A percentile compares a stretch with the other conserved stretches of the same genome.
Conservation (phyloP, 2,888 invertebrate genomes). For the Euplexia lucipara region DNA sequence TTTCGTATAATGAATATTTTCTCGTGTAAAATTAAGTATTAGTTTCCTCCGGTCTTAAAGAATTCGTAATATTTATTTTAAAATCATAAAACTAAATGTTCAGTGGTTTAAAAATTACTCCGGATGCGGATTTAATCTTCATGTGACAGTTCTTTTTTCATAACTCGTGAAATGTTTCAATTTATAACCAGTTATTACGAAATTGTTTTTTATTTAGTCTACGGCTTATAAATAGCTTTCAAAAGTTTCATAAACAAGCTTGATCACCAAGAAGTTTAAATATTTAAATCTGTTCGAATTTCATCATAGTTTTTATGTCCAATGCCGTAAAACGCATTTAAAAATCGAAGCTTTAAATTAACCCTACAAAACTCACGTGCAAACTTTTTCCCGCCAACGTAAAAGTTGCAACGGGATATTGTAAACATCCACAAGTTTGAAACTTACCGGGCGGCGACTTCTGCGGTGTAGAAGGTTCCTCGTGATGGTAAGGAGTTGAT, state of each 20-base stretch:
- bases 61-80: background rate
- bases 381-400: constrained; percentile 73
- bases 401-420: constrained; percentile 61
- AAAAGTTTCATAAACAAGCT: constrained; percentile 48
- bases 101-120: background rate
- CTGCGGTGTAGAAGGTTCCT: constrained; percentile 77
- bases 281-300: constrained; percentile 10
- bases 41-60: background rate
- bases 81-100: constrained; percentile 19
- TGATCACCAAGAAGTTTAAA: constrained; percentile 16
- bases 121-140: constrained; percentile 22
- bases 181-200: constrained; percentile 49
- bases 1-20: background rate
- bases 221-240: constrained; percentile 42
- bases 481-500: constrained; percentile 68
- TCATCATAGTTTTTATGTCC: constrained; percentile 10
- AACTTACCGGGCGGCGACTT: constrained; percentile 82
- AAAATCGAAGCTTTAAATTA: constrained; percentile 20
- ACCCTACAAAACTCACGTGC: constrained; percentile 24
- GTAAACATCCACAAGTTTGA: constrained; percentile 50
- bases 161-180: constrained; percentile 26
- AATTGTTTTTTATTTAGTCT: constrained; percentile 53
- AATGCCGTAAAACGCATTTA: constrained; percentile 16
- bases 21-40: background rate
- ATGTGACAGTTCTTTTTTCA: constrained; percentile 35